phyloP scores from a whole-genome alignment of 2,888 invertebrate genomes.

The Ferrisia virgata region DNA sequence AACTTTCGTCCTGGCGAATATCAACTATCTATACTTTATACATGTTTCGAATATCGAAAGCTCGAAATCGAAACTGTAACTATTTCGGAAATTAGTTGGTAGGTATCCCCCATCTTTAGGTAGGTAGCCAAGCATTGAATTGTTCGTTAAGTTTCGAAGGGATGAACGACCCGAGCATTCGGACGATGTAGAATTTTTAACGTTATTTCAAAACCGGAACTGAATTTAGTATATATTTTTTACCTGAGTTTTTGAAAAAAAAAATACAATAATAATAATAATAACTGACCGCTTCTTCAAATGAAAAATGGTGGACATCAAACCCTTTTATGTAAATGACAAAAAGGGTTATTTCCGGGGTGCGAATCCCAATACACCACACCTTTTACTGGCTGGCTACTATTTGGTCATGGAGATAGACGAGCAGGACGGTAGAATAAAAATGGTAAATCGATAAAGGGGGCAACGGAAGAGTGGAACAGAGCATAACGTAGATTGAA shows the following conservation, averaged over 20 bases:
- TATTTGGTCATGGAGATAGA: background rate
- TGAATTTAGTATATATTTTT: background rate
- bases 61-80: background rate
- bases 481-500: background rate
- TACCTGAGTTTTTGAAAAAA: background rate
- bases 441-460: background rate
- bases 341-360: background rate
- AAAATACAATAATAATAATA: background rate
- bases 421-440: background rate
- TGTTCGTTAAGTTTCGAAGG: too few species aligned
- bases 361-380: background rate
- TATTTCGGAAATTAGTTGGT: background rate
- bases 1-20: background rate
- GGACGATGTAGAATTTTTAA: background rate
- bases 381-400: background rate
- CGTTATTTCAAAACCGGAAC: background rate
- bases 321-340: background rate
- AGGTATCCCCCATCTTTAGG: too few species aligned
- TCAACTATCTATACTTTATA: background rate
- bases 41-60: background rate
- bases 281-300: background rate
- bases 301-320: constrained; percentile 1
- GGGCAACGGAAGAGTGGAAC: background rate
- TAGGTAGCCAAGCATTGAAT: too few species aligned
- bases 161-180: too few species aligned